Conservation (phyloP, 2,888 invertebrate species). For the Caenorhabditis sp. region DNA sequence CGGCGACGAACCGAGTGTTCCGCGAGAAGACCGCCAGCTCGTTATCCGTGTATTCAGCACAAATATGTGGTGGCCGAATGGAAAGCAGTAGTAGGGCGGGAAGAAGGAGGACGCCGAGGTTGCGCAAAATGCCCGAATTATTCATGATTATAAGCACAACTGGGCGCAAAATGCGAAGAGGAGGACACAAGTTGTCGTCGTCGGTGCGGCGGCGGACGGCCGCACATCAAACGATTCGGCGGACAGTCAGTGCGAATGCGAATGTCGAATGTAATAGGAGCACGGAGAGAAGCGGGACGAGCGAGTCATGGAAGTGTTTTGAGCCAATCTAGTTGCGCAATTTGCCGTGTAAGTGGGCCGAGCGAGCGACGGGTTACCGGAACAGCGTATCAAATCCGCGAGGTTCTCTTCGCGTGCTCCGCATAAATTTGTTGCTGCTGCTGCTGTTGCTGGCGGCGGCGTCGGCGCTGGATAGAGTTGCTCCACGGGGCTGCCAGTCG, state of each 20-base stretch:
- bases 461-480: conserved; percentile 18
- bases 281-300: conserved; percentile 5
- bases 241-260: conserved; percentile 20
- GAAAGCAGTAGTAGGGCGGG: conserved; percentile 29
- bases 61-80: conserved; percentile 31
- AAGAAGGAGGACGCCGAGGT: conserved; percentile 29
- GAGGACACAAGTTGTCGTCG: conserved; percentile 25
- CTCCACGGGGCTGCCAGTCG: conserved; percentile 30
- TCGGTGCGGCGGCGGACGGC: conserved; percentile 17
- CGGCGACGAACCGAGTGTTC: neutral
- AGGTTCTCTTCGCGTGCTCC: conserved; percentile 51
- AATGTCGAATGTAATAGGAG: conserved; percentile 26
- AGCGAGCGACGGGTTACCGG: conserved; percentile 43
- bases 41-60: conserved; percentile 45
- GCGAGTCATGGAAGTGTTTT: conserved; percentile 46
- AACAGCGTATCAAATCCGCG: conserved; percentile 56
- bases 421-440: conserved; percentile 44
- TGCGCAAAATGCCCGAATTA: conserved; percentile 50
- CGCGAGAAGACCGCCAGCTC: conserved; percentile 14
- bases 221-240: conserved; percentile 39
- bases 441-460: conserved; percentile 19
- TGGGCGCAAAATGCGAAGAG: conserved; percentile 41
- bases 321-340: conserved; percentile 29
- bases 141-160: conserved; percentile 57
- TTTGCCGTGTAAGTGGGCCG: conserved; percentile 34